Base-by-base conservation (phyloP, 1,140 invertebrate species). In the Eufriesea mexicana region DNA sequence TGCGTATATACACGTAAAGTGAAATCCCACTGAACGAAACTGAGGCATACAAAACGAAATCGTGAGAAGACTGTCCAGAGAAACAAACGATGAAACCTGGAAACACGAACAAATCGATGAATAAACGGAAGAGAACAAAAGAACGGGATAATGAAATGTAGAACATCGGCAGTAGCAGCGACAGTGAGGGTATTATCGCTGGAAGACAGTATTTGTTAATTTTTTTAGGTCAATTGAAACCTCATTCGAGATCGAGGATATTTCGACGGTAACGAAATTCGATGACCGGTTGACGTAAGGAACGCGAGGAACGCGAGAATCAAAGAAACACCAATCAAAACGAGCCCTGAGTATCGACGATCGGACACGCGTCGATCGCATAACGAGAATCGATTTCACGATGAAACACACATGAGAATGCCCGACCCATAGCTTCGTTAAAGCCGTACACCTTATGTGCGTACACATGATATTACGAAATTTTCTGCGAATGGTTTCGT, bases 291-390 rank as follows among this genome's bases (percentile, higher is more conserved):
- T 42, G 45, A 49, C 16, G 20, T 10, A 62, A 62, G 18, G 28
- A 62, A 25, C 67, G 42, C 62, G 49, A n/a, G n/a, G 7, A 62
- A 75, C n/a, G 45, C 57, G 28, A 64, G 35, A 68, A 68, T 47
- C 25, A 35, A 23, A 49, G 62, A 25, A 77, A 59, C n/a, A 28
- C 35, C 35, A 47, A 75, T 20, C 14, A n/a, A n/a, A n/a, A 42
- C 25, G 42, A 54, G 8, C 49, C 35, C 8, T 28, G 49, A 25
- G 20, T 51, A 23, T 42, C 28, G 42, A 68, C 10, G 49, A 45
- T 68, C 55, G 49, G 64, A 68, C n/a, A n/a, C 51, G 42, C 66
- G 25, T 57, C 66, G 42, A 79, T 78, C 64, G 35, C 18, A 25
- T 28, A 35, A 78, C 5, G 35, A 57, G 28, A 57, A 55, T 78